Conservation (phyloP, 2,113 vertebrate genomes). For the Pica pica region DNA sequence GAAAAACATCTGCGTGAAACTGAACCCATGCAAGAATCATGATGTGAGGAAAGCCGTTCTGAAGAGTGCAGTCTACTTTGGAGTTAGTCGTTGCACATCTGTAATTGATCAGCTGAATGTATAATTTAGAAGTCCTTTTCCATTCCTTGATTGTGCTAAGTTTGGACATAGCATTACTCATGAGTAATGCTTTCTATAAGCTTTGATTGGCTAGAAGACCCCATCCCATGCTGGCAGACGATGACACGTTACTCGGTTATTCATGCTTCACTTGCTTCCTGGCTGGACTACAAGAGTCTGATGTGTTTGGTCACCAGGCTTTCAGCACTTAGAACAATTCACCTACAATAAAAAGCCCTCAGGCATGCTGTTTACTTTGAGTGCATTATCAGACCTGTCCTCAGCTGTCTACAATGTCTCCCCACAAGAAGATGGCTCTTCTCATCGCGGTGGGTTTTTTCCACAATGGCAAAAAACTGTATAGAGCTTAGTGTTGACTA, state of each 20-base stretch:
- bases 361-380: slow-evolving; percentile 49
- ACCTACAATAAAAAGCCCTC: slow-evolving; percentile 50
- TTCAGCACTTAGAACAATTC: slow-evolving; percentile 59
- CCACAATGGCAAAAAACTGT: background rate
- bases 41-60: slow-evolving; percentile 50
- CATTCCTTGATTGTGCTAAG: slow-evolving; percentile 63
- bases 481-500: slow-evolving; percentile 4
- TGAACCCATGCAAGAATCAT: slow-evolving; percentile 31
- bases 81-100: slow-evolving; percentile 32
- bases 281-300: slow-evolving; percentile 45
- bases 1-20: slow-evolving; percentile 61
- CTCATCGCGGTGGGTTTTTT: background rate
- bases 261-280: slow-evolving; percentile 62
- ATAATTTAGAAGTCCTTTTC: slow-evolving; percentile 62
- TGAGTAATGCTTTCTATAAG: slow-evolving; percentile 54
- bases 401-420: slow-evolving; percentile 56
- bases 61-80: slow-evolving; percentile 30
- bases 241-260: slow-evolving; percentile 47
- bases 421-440: background rate
- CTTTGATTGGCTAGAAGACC: slow-evolving; percentile 52
- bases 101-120: slow-evolving; percentile 61
- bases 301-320: slow-evolving; percentile 56
- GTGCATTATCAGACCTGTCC: slow-evolving; percentile 49
- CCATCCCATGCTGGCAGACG: slow-evolving; percentile 54
- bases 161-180: slow-evolving; percentile 52